phyloP scores from a whole-genome alignment of 1,140 invertebrate species.

The Cotesia chilonis region DNA sequence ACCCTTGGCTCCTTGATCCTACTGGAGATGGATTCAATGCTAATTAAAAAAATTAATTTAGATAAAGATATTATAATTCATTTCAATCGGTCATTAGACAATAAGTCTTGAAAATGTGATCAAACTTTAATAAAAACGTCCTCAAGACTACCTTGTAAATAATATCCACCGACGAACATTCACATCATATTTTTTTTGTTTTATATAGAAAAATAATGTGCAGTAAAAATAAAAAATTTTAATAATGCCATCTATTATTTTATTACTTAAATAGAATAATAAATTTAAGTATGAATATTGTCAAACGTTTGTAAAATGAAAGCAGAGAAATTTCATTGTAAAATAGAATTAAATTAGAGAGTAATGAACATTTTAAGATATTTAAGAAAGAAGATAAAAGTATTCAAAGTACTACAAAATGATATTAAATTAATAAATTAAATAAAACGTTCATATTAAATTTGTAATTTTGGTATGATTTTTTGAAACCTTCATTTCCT shows the following conservation, averaged over 20 bases:
- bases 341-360: too few relatives aligned
- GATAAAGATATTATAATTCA: constrained; percentile 13
- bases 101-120: background rate
- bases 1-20: constrained; percentile 94
- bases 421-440: constrained; percentile 3
- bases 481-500: too few relatives aligned
- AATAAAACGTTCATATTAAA: background rate
- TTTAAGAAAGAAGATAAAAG: background rate
- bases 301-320: too few relatives aligned
- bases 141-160: background rate
- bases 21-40: constrained; percentile 91
- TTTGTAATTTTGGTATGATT: too few relatives aligned
- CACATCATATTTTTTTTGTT: too few relatives aligned
- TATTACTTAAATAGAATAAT: too few relatives aligned
- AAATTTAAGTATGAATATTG: too few relatives aligned
- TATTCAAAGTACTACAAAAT: background rate
- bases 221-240: too few relatives aligned
- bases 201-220: too few relatives aligned
- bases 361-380: too few relatives aligned
- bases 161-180: constrained; percentile 2
- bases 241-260: too few relatives aligned
- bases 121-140: background rate
- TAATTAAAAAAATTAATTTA: constrained; percentile 68
- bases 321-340: too few relatives aligned
- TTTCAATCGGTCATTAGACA: background rate